Evolutionary conservation across 2,113 vertebrate genomes (phyloP).

Genomic region (Oenanthe melanoleuca): DNA sequence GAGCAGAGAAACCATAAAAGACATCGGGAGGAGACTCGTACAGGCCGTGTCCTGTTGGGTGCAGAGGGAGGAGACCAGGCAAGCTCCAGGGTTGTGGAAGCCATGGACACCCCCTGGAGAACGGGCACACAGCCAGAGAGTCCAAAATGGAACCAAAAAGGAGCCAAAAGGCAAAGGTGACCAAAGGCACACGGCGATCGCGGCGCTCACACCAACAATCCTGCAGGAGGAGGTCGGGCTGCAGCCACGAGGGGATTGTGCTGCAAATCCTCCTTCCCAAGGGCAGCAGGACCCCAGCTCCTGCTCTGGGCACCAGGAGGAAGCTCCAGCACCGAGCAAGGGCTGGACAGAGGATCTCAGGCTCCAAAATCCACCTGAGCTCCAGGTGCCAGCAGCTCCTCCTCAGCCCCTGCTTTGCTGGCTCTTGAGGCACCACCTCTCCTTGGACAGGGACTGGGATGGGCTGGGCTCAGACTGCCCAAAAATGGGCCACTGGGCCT

Average conservation of each 20-base stretch:
- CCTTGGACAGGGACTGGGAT: neutral
- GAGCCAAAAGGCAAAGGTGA: neutral
- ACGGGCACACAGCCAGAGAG: neutral
- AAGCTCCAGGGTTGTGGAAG: constrained; percentile 6
- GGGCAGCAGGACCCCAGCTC: neutral
- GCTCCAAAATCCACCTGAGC: neutral
- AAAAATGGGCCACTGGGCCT: rapidly evolving
- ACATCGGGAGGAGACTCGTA: constrained; percentile 39
- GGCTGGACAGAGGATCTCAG: neutral
- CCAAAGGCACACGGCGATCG: neutral
- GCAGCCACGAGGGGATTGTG: neutral
- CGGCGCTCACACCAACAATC: neutral
- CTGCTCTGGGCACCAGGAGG: neutral
- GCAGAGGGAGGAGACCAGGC: constrained; percentile 39
- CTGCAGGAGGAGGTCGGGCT: neutral
- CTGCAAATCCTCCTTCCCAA: neutral
- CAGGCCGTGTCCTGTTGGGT: neutral
- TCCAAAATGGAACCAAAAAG: neutral
- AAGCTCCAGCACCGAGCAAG: rapidly evolving
- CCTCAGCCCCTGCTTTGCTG: rapidly evolving
- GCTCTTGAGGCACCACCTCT: neutral
- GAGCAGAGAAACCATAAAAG: constrained; percentile 63
- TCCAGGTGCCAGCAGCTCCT: neutral
- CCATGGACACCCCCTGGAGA: constrained; percentile 16
- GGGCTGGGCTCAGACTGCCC: neutral